Conservation (phyloP, 2,888 invertebrate genomes). For the Agrochola lychnidis region DNA sequence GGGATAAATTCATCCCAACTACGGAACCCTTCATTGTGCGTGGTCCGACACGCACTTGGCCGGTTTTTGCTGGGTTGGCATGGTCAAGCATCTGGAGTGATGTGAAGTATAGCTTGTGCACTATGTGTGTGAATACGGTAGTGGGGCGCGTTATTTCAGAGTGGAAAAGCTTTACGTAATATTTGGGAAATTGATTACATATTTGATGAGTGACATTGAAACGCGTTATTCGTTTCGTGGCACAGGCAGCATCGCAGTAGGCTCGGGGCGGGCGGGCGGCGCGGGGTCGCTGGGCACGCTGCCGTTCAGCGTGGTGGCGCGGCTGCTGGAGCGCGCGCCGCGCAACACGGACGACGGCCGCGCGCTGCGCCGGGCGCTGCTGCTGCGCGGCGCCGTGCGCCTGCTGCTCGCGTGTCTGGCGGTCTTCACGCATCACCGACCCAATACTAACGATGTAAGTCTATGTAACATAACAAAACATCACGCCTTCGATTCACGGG, state of each 20-base stretch:
- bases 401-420: conserved; percentile 96
- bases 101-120: not conserved
- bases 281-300: conserved; percentile 89
- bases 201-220: no score
- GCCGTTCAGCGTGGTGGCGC: conserved; percentile 95
- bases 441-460: conserved; percentile 83
- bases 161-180: not conserved
- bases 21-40: no score
- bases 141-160: no score
- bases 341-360: conserved; percentile 92
- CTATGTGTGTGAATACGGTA: no score
- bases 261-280: conserved; percentile 53
- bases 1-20: no score
- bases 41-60: no score
- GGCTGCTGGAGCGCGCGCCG: conserved; percentile 94
- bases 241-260: conserved; percentile 78
- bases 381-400: conserved; percentile 96
- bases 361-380: conserved; percentile 93
- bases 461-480: not conserved
- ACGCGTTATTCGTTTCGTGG: no score
- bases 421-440: conserved; percentile 96
- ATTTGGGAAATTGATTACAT: not conserved
- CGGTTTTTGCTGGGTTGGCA: not conserved
- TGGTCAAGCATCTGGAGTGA: no score
- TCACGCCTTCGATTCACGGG: not conserved